Base-by-base conservation (phyloP, 35 echinoderm and acorn worm species). In the Strongylocentrotus purpuratus region DNA sequence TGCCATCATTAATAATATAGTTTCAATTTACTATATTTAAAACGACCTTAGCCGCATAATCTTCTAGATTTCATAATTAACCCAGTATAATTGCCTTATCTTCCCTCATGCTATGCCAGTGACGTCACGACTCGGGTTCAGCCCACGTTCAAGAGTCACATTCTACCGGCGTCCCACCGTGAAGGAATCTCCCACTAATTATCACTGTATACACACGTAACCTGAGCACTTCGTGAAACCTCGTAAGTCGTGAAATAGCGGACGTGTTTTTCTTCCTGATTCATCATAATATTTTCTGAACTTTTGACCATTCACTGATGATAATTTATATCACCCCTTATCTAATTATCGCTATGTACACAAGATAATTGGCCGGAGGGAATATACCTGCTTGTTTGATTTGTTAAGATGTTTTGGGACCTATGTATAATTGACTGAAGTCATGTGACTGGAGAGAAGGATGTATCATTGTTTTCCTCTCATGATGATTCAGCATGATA, bases 41-140 rank as follows among this genome's bases (percentile, higher is more conserved):
- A 55, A 14, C 0, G 15, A 12, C 50, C 50, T 78, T 78, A 78
- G 4, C 65, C 28, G 28, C 65, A 22, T 22, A 78, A 78, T 78
- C 65, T 78, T 78, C 65, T 18, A 78, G 65, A 78, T 78, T 22
- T n/a, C 7, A n/a, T 78, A 78, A 78, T 78, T 78, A 78, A 78
- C 22, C 65, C 18, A 78, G 20, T 78, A 7, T 78, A 78, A 78
- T 78, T 78, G 65, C 65, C 65, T 78, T 78, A 78, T 78, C 65
- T 78, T 78, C 65, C 65, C 65, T 78, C 65, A 78, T 78, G 65
- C 65, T 78, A 78, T 78, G 65, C 65, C 65, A n/a, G 65, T 78
- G 65, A 78, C 65, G 65, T 78, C 65, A 78, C 65, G 5, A 78
- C 5, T n/a, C 7, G 65, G 65, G 65, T 78, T 78, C 65, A 78